A percentile compares a stretch with the other conserved stretches of the same genome.
Conservation (phyloP, 2,113 vertebrate genomes). For the Neomonachus schauinslandi region DNA sequence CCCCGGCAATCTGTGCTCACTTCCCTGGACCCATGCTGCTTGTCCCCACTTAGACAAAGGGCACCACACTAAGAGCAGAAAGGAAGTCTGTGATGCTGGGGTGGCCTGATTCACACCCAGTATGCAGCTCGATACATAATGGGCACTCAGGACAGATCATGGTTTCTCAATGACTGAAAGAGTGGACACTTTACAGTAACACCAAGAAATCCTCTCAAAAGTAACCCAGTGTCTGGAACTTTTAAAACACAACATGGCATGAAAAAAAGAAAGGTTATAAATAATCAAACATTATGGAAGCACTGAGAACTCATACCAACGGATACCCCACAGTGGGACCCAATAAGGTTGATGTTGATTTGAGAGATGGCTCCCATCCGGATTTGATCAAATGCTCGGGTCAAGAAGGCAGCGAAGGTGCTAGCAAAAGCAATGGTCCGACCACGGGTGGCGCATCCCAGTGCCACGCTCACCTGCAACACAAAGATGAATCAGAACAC, state of each 20-base stretch:
- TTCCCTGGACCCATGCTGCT: neutral
- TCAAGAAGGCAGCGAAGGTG: constrained; percentile 91
- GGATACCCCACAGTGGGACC: constrained; percentile 92
- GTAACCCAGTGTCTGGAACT: neutral
- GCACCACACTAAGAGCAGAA: neutral
- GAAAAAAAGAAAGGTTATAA: neutral
- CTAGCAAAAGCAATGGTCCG: constrained; percentile 90
- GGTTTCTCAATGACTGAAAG: neutral
- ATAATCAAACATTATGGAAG: neutral
- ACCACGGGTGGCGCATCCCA: constrained; percentile 89
- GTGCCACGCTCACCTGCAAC: constrained; percentile 90
- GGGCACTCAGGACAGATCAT: neutral
- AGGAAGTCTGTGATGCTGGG: neutral
- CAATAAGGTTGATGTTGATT: constrained; percentile 90
- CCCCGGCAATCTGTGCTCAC: neutral
- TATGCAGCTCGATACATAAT: neutral
- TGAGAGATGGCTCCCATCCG: constrained; percentile 90
- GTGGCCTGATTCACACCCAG: neutral
- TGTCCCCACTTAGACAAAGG: neutral
- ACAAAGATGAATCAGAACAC: neutral
- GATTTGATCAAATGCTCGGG: constrained; percentile 92
- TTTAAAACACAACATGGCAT: neutral
- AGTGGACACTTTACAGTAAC: neutral
- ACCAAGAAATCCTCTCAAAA: neutral
- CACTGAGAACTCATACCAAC: constrained; percentile 85